Evolutionary conservation across 2,888 invertebrate species (phyloP).

Genomic region (Eristalis arbustorum): DNA sequence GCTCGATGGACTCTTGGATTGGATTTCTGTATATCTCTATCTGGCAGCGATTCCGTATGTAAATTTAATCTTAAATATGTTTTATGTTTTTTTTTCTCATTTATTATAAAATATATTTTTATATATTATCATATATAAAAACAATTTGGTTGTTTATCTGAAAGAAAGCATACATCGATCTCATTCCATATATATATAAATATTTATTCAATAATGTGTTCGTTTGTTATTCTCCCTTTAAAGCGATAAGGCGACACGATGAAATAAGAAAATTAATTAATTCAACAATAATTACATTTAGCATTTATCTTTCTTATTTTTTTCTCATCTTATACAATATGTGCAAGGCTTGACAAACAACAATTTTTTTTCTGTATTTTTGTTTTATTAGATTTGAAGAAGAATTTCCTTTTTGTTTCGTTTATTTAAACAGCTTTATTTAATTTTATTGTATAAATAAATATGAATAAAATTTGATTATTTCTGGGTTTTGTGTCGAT

Average conservation of each 20-base stretch:
- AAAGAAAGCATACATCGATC: constrained; percentile 28
- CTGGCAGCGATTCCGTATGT: constrained; percentile 54
- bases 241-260: constrained; percentile 61
- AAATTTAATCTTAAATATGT: constrained; percentile 23
- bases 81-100: not conserved
- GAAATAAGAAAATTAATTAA: constrained; percentile 11
- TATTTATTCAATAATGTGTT: constrained; percentile 7
- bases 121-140: constrained; percentile 11
- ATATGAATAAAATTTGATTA: constrained; percentile 43
- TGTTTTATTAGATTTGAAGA: not conserved
- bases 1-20: constrained; percentile 39
- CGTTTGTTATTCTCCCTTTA: constrained; percentile 22
- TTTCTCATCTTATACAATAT: constrained; percentile 42
- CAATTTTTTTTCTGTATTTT: not conserved
- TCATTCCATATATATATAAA: constrained; percentile 1
- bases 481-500: constrained; percentile 22
- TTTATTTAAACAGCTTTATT: constrained; percentile 37
- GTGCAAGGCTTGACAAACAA: constrained; percentile 50
- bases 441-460: constrained; percentile 55
- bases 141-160: constrained; percentile 16
- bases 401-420: constrained; percentile 8
- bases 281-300: constrained; percentile 45
- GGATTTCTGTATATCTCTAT: constrained; percentile 28
- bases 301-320: constrained; percentile 9
- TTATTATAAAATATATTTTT: constrained; percentile 22